Evolutionary conservation across 2,888 invertebrate genomes (phyloP).

Genomic region (Lamellibrachia columna): DNA sequence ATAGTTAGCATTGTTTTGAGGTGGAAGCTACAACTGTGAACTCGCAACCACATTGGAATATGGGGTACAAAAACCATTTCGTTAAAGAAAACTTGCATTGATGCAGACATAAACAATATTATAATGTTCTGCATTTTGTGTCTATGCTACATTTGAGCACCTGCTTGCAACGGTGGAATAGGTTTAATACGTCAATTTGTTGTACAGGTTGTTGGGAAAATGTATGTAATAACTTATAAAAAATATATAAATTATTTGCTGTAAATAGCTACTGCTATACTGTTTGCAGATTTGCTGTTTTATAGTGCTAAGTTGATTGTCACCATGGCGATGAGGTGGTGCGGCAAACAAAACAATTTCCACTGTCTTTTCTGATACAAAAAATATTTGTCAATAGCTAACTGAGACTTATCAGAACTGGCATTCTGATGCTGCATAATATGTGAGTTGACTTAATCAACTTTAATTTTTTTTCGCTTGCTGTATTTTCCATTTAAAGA

Average conservation of each 20-base stretch:
- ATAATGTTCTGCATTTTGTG: background rate
- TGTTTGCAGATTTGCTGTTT: background rate
- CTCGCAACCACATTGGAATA: background rate
- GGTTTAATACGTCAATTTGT: background rate
- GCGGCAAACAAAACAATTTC: background rate
- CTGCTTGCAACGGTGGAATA: background rate
- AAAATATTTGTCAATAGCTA: background rate
- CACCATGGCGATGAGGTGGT: background rate
- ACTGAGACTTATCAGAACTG: too few relatives aligned
- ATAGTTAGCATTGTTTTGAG: background rate
- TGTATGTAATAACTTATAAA: background rate
- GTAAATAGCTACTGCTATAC: background rate
- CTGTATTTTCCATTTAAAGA: too few relatives aligned
- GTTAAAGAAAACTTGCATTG: slow-evolving; percentile 6
- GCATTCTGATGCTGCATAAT: too few relatives aligned
- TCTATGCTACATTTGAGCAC: background rate
- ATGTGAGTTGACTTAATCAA: too few relatives aligned
- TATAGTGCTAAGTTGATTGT: background rate
- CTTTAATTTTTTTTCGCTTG: too few relatives aligned
- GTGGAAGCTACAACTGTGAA: background rate
- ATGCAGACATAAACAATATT: background rate
- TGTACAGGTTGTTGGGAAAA: background rate
- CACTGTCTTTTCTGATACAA: background rate
- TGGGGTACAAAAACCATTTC: background rate
- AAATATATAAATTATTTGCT: slow-evolving; percentile 6